Base-by-base conservation (phyloP, 2,113 vertebrate species). In the Ptilorrhoa leucosticta region DNA sequence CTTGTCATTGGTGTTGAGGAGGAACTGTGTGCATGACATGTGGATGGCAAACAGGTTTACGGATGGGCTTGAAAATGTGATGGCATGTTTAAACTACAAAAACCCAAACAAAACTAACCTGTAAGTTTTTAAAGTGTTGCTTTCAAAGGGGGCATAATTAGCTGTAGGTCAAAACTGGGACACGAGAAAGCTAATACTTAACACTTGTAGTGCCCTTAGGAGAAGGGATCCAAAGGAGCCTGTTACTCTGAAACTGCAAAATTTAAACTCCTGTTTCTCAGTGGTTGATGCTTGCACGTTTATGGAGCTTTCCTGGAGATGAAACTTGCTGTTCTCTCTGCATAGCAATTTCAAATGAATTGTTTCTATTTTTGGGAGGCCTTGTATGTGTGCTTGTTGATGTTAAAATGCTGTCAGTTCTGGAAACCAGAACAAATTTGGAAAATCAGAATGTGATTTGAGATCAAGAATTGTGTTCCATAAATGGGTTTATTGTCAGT, bases 281-380 rank as follows among this genome's bases (percentile, higher is more conserved):
- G 44, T 16, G 9, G 58, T 53, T 73, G 57, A 26, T 83, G 39
- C 60, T 88, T 70, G 28, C 18, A 35, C 4, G 7, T 91, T 73
- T 76, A 1, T 69, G 70, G 58, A 93, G 77, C 65, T 84, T 93
- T 97, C 91, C 65, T 83, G 45, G 87, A 85, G 56, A 76, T 71
- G 79, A 91, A 96, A 76, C 85, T 93, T 84, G 83, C 65, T 91
- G 82, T 95, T 96, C 85, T 90, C 63, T 94, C 90, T 95, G 87
- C 85, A 83, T 92, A 95, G 79, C 68, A 88, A 51, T 94, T 96
- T 94, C 68, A 92, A 26, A 68, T 93, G 56, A 93, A 88, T 93
- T 96, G 92, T 91, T 96, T 95, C 88, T 95, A 95, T 95, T 96
- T 96, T 94, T 90, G 72, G 42, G 83, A 63, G 75, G 68, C 83